Evolutionary conservation across 2,797 vertebrate species (phyloP).

Genomic region (Mormyrops attenuatus): DNA sequence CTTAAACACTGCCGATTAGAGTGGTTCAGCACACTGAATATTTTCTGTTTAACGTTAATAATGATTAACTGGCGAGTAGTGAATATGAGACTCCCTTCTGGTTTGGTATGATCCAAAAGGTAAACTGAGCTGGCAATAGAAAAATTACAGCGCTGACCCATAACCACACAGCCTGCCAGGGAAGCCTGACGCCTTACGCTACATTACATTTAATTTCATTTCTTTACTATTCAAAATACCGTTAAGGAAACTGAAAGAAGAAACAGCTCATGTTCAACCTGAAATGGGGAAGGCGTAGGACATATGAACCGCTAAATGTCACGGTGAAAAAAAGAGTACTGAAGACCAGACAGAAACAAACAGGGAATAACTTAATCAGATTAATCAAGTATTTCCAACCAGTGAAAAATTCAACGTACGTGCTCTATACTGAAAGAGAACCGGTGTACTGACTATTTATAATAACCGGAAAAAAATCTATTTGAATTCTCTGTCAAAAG

Average conservation of each 20-base stretch:
- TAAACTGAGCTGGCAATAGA: not conserved
- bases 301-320: not conserved
- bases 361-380: not conserved
- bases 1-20: not conserved
- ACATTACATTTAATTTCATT: not conserved
- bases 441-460: not conserved
- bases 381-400: not conserved
- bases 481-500: not conserved
- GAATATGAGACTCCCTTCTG: not conserved
- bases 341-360: not conserved
- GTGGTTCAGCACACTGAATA: not conserved
- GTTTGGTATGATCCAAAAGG: not conserved
- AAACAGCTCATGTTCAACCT: not conserved
- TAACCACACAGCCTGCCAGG: not conserved
- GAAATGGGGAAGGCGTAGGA: not conserved
- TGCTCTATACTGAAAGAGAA: not conserved
- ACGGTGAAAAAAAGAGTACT: not conserved
- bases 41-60: not conserved
- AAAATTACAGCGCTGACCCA: not conserved
- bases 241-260: not conserved
- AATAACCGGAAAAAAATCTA: not conserved
- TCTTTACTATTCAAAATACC: not conserved
- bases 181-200: not conserved
- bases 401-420: not conserved
- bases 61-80: not conserved